Evolutionary conservation across 2,113 vertebrate genomes (phyloP), one percentile per base, ranked within the genome.

Genomic region (Bostrychus sinensis): DNA sequence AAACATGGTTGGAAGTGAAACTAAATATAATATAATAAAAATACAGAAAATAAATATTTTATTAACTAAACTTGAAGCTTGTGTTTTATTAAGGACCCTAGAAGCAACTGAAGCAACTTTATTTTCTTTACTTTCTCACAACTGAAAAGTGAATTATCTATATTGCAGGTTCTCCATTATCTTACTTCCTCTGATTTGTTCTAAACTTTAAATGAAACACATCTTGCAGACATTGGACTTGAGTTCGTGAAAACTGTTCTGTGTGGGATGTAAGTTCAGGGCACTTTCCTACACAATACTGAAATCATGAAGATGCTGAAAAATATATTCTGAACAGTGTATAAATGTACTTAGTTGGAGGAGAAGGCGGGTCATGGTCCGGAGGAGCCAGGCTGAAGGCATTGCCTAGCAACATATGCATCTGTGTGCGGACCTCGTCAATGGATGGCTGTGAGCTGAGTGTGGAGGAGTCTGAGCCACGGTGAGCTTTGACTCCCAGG

Each of bases 361-460:
- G 84, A 19, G 90, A 88, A 28, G 88, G 89, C 1, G 86, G 86
- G 77, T 84, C 82, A 0, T 95, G 95, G 81, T 96, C 95, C 0
- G 95, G 92, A 0, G 96, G 95, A 0, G 96, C 97, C 89, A 98
- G 90, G 89, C 95, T 98, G 89, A 98, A 98, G 45, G 97, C 95
- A 73, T 98, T 97, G 87, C 98, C 97, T 81, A 99, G 91, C 63
- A 98, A 92, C 94, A 98, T 93, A 57, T 99, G 96, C 97, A 98
- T 99, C 90, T 99, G 97, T 64, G 96, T 94, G 57, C 96, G 91
- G 75, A 99, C 97, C 84, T 99, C 96, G 2, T 98, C 96, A 61
- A 99, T 98, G 86, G 96, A 99, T 0, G 97, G 97, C 92, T 99
- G 96, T 1, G 97, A 99, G 92, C 97, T 99, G 83, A 99, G 91